phyloP scores from a whole-genome alignment of 2,797 vertebrate genomes.

The Pangasius macronema region DNA sequence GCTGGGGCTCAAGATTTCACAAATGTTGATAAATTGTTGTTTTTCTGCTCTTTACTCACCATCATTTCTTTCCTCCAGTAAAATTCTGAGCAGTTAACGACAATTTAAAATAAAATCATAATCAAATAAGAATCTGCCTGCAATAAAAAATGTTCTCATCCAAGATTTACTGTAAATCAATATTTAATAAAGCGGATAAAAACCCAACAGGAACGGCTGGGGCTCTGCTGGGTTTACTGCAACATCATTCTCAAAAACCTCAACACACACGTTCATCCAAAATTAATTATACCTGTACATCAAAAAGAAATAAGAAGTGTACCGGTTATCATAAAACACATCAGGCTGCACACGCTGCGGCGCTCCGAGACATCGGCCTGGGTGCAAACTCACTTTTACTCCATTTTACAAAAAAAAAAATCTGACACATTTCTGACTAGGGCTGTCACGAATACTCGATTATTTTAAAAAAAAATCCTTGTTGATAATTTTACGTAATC shows the following conservation, averaged over 20 bases:
- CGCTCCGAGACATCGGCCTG: no score
- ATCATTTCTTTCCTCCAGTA: conserved; percentile 26
- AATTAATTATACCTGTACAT: neutral
- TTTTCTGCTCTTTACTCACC: neutral
- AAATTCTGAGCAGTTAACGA: conserved; percentile 28
- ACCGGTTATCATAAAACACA: neutral
- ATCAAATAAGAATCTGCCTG: conserved; percentile 6
- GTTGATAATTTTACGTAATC: no score
- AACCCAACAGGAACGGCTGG: neutral
- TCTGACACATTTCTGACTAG: neutral
- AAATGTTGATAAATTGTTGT: neutral
- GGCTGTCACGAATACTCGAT: neutral
- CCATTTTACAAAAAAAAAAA: neutral
- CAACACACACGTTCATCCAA: neutral
- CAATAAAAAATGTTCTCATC: conserved; percentile 40
- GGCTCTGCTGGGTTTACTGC: neutral
- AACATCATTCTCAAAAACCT: neutral
- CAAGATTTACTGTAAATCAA: conserved; percentile 57
- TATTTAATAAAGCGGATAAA: conserved; percentile 59
- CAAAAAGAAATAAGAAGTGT: neutral
- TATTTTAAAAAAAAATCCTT: neutral
- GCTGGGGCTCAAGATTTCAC: neutral
- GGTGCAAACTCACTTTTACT: neutral
- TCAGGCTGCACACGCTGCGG: neutral
- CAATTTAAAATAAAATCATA: conserved; percentile 42